Evolutionary conservation across 2,113 vertebrate genomes (phyloP).

Genomic region (Gasterosteus aculeatus): DNA sequence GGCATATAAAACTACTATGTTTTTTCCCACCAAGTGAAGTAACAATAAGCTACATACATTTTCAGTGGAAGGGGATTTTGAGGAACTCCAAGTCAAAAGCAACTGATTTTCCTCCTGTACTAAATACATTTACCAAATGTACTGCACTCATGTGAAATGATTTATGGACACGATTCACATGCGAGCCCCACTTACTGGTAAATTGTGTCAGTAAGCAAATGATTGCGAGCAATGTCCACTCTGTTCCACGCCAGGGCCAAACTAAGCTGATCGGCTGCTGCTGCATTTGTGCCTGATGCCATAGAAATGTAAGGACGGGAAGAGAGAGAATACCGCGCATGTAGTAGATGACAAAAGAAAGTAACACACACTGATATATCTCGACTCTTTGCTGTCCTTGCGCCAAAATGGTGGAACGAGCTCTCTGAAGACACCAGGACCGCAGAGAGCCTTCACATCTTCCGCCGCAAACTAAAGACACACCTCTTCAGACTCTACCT

Average conservation of each 20-base stretch:
- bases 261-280: slow-evolving; percentile 94
- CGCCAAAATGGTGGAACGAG: too few relatives aligned
- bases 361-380: background rate
- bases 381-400: too few relatives aligned
- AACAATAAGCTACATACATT: background rate
- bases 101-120: background rate
- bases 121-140: background rate
- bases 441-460: too few relatives aligned
- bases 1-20: background rate
- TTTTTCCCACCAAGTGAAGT: background rate
- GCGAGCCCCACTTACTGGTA: slow-evolving; percentile 85
- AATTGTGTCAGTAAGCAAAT: slow-evolving; percentile 95
- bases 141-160: background rate
- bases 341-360: background rate
- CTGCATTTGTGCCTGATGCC: slow-evolving; percentile 91
- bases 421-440: too few relatives aligned
- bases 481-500: too few relatives aligned
- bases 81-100: background rate
- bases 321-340: background rate
- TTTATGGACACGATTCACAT: background rate
- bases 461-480: too few relatives aligned
- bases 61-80: background rate
- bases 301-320: background rate
- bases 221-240: slow-evolving; percentile 97
- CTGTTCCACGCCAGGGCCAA: slow-evolving; percentile 98